Evolutionary conservation across 2,888 invertebrate species (phyloP), one percentile per base, ranked within the genome.

Genomic region (Synergus laeviventris): DNA sequence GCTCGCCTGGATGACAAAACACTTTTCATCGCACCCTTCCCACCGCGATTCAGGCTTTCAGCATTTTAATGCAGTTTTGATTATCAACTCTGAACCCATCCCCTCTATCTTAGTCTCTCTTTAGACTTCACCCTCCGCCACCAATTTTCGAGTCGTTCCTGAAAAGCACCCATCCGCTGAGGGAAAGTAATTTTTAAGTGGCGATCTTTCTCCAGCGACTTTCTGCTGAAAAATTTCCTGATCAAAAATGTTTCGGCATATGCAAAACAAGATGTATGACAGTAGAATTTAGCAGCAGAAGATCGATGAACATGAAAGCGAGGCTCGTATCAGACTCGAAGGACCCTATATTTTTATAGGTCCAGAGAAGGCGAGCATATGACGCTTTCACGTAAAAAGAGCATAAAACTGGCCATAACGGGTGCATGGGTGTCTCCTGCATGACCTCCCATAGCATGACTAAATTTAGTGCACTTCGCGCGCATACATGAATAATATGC

Each of bases 401-500:
- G 80, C 84, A 88, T 89, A 88, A 88, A 88, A 89, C 84, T 79
- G 83, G 81, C 83, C 81, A 83, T 85, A 79, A 84, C 79, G 82
- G 31, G 81, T 80, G 66, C 75, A 61, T 74, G 83, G 86, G 83
- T 86, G 85, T 86, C 85, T 84, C 82, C 81, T 81, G 80, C 84
- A 84, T 85, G 86, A 86, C 85, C 84, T 86, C 84, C 84, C 83
- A 66, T 76, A 79, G 84, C 85, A 81, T 86, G 87, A 87, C 87
- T 84, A 87, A 89, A 89, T 89, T 89, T 89, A 89, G 87, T 87
- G 86, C 84, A 86, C 85, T 86, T 81, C 73, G 75, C 78, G 79
- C 82, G 88, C 87, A 87, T 88, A 85, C 84, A 87, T 88, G 87
- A 87, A 88, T 89, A 88, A 88, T 82, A 78, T 82, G 83, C 84